Percentiles rank a stretch among this genome's conserved stretches.
phyloP scores from a whole-genome alignment of 1,140 invertebrate species.

The Ooceraea biroi region DNA sequence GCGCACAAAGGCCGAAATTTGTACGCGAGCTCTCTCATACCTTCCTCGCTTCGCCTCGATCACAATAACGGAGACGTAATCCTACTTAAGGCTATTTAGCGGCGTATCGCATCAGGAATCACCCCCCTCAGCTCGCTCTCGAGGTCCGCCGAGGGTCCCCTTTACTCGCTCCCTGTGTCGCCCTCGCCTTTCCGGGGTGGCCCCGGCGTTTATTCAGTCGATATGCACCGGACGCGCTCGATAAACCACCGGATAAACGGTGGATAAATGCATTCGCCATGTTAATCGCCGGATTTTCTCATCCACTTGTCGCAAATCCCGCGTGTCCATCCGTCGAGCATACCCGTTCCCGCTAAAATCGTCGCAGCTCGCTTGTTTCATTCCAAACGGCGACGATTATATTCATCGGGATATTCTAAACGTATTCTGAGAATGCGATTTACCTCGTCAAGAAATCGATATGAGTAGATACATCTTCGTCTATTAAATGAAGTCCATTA shows the following conservation, averaged over 20 bases:
- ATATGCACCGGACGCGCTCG: conserved; percentile 79
- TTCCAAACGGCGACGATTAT: no score
- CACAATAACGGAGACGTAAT: conserved; percentile 70
- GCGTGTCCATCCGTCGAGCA: not conserved
- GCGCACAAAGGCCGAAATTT: conserved; percentile 57
- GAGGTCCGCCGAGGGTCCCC: conserved; percentile 30
- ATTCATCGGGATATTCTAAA: no score
- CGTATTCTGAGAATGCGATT: no score
- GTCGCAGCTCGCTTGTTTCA: no score
- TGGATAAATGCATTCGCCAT: conserved; percentile 53
- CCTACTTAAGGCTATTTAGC: conserved; percentile 78
- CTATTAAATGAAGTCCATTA: no score
- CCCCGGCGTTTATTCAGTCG: conserved; percentile 77
- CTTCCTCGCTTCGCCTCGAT: not conserved
- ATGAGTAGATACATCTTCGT: no score
- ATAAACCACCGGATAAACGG: conserved; percentile 54
- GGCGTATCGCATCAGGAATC: conserved; percentile 68
- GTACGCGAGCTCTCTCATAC: conserved; percentile 21
- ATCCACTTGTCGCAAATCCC: conserved; percentile 51
- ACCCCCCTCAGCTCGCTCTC: conserved; percentile 37
- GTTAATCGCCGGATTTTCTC: conserved; percentile 53
- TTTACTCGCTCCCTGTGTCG: not conserved
- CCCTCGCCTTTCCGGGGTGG: conserved; percentile 48
- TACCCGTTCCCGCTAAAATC: no score
- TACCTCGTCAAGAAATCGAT: no score